Percentiles rank a stretch among this genome's conserved stretches.
These are phyloP conservation scores for Drosophila meridionalis DNA, from an alignment of 2,888 invertebrate species.

Conservation along the genomic window DNA sequence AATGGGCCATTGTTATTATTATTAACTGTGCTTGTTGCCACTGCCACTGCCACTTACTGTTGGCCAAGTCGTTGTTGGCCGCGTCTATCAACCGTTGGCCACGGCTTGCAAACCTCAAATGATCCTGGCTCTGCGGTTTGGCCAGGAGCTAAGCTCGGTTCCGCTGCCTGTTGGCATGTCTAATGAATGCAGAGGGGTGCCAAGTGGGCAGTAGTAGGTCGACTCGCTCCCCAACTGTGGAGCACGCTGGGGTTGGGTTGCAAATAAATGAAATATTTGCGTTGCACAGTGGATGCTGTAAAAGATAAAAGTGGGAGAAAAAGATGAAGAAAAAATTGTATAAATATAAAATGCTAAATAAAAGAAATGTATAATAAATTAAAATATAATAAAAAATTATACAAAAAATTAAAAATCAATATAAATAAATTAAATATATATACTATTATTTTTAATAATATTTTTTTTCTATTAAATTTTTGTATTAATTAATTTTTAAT, in stretches of 20 bases:
- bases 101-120: conserved; percentile 80
- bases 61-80: conserved; percentile 23
- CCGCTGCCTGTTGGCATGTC: conserved; percentile 63
- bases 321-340: neutral
- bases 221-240: conserved; percentile 2
- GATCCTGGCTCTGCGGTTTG: conserved; percentile 78
- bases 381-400: no score
- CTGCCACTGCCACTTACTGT: conserved; percentile 43
- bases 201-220: conserved; percentile 8
- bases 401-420: neutral
- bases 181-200: conserved; percentile 58
- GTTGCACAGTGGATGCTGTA: conserved; percentile 46
- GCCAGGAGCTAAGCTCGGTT: conserved; percentile 82
- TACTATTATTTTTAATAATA: no score
- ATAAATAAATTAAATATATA: neutral
- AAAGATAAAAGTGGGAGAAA: neutral
- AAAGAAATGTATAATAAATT: no score
- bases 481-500: neutral
- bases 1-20: conserved; percentile 1
- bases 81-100: conserved; percentile 75
- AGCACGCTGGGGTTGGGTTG: conserved; percentile 44
- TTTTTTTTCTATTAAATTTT: neutral
- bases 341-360: neutral
- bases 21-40: conserved; percentile 11
- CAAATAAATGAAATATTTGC: conserved; percentile 83